Conservation (phyloP, 2,797 vertebrate genomes). For the Pseudocheirus occidentalis region DNA sequence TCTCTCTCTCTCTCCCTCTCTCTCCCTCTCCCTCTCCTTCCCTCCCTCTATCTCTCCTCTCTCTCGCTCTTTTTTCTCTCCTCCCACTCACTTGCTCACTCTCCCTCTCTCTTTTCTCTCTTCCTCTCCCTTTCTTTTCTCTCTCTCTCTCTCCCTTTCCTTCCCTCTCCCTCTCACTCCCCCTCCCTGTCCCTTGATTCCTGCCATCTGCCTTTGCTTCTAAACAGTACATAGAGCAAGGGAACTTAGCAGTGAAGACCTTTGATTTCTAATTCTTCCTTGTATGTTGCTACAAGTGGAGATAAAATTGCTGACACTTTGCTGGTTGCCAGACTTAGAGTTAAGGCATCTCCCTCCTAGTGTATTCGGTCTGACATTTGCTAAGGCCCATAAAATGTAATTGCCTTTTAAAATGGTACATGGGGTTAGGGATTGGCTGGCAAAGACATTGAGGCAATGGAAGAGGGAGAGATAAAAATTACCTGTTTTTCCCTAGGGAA, state of each 20-base stretch:
- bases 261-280: accelerated
- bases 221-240: accelerated
- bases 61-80: too few species aligned
- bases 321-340: constrained; percentile 15
- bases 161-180: too few species aligned
- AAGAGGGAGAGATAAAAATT: background rate
- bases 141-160: too few species aligned
- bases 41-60: background rate
- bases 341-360: constrained; percentile 39
- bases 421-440: constrained; percentile 16
- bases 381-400: constrained; percentile 60
- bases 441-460: background rate
- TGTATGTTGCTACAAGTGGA: background rate
- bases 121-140: too few species aligned
- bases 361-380: constrained; percentile 38
- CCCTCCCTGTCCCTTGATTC: background rate
- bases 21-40: too few species aligned
- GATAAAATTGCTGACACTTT: constrained; percentile 14
- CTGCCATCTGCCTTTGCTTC: background rate
- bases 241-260: background rate
- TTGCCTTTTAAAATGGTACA: constrained; percentile 38
- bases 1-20: too few species aligned
- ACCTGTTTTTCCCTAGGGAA: constrained; percentile 25
- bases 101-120: background rate
- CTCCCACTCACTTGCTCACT: too few species aligned